Base-by-base conservation (phyloP, 2,113 vertebrate genomes). In the Lagopus leucura region DNA sequence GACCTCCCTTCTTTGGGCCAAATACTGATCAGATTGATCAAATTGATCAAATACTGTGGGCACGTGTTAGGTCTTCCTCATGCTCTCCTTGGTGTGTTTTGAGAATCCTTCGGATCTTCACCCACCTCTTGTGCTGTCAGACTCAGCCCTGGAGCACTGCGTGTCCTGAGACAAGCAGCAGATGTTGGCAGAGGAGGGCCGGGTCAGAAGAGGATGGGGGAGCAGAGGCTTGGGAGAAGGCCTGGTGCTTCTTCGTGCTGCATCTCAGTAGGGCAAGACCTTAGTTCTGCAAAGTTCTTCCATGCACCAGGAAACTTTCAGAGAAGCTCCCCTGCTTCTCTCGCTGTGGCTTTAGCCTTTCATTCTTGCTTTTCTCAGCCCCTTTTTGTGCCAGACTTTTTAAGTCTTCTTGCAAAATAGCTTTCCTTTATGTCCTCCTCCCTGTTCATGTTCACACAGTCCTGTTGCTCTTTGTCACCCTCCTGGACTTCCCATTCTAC, bases 101-200 rank as follows among this genome's bases (percentile, higher is more conserved):
- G 92, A 86, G 82, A 78, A 81, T 0, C 60, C 92, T 94, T 91
- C 76, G 71, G 80, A 76, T 83, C 69, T 71, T 77, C 82, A 32
- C 69, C 79, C 64, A 58, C 25, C 67, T 69, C 19, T 67, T 27
- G 30, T 58, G 54, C 55, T 93, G 0, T 74, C 50, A 1, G 4
- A 42, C 38, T 60, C 28, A 22, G 52, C 76, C 20, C 4, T 7
- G 88, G 58, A 76, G 88, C 67, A 73, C 67, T 97, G 97, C 96
- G 95, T 98, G 98, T 98, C 98, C 98, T 88, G 97, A 97, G 98
- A 97, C 98, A 95, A 98, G 97, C 96, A 96, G 97, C 98, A 98
- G 98, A 98, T 98, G 98, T 98, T 98, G 96, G 75, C 91, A 97
- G 97, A 97, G 98, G 95, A 95, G 83, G 74, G 97, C 97, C 0